Conservation (phyloP, 2,888 invertebrate genomes). For the Subacronicta megacephala region DNA sequence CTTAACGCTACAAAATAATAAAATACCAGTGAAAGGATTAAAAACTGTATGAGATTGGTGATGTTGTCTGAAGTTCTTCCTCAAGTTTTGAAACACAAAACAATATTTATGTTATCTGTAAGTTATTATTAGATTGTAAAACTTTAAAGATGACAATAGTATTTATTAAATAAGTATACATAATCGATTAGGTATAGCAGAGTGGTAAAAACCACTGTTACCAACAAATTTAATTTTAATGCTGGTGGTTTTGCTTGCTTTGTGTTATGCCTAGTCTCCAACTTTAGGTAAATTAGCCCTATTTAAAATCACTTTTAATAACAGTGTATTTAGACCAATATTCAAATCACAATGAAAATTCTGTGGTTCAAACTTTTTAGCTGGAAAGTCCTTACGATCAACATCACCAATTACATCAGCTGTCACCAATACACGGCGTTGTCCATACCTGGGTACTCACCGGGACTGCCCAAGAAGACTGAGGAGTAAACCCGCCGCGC, state of each 20-base stretch:
- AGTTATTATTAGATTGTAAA: too few relatives aligned
- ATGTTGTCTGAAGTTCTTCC: neutral
- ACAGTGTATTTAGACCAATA: too few relatives aligned
- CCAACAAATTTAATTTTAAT: too few relatives aligned
- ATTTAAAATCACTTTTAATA: too few relatives aligned
- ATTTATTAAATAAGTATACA: too few relatives aligned
- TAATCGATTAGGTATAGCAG: too few relatives aligned
- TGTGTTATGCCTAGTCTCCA: too few relatives aligned
- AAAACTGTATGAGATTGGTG: neutral
- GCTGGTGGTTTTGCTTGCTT: too few relatives aligned
- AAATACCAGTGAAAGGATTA: constrained; percentile 35
- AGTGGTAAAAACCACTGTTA: too few relatives aligned
- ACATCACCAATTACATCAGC: constrained; percentile 11
- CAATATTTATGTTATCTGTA: too few relatives aligned
- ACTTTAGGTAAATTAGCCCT: too few relatives aligned
- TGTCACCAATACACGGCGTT: constrained; percentile 19
- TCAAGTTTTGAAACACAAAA: neutral
- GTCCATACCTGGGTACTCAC: constrained; percentile 91
- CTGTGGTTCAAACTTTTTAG: neutral
- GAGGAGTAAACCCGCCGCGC: constrained; percentile 97
- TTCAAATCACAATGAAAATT: neutral
- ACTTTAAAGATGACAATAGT: too few relatives aligned
- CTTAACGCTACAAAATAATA: constrained; percentile 29
- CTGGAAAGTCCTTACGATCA: neutral
- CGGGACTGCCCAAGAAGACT: constrained; percentile 97